phyloP scores from a whole-genome alignment of 2,797 vertebrate genomes.

The Parotocinclus haroldoi region DNA sequence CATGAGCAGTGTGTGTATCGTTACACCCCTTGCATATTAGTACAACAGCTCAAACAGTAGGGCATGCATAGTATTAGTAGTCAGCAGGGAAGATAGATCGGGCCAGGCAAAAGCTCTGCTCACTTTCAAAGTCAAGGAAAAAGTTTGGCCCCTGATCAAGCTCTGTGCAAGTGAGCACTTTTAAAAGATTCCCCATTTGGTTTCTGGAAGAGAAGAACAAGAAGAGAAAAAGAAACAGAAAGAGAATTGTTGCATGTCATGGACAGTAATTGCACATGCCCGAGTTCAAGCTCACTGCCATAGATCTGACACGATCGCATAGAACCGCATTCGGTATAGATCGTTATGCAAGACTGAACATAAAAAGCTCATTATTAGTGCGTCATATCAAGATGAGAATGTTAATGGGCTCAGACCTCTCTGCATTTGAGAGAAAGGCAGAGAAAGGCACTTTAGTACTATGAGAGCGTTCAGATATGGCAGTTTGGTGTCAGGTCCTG shows the following conservation, averaged over 20 bases:
- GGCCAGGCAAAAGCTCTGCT: slow-evolving; percentile 75
- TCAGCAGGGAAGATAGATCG: slow-evolving; percentile 50
- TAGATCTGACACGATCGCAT: slow-evolving; percentile 9
- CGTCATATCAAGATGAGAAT: not conserved
- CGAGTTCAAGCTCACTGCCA: slow-evolving; percentile 5
- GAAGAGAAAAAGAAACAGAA: slow-evolving; percentile 3
- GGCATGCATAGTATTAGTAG: slow-evolving; percentile 54
- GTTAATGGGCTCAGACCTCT: not conserved
- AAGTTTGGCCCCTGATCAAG: slow-evolving; percentile 91
- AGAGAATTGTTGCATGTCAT: slow-evolving; percentile 54
- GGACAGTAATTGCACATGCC: slow-evolving; percentile 45
- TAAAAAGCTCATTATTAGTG: too few species aligned
- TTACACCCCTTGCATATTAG: too few species aligned
- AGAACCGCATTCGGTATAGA: slow-evolving; percentile 1
- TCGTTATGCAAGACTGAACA: too few species aligned
- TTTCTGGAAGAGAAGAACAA: slow-evolving; percentile 77
- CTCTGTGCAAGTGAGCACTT: slow-evolving; percentile 92
- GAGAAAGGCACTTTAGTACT: not conserved
- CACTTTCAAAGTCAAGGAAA: slow-evolving; percentile 97
- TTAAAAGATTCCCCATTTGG: slow-evolving; percentile 91
- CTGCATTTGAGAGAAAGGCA: not conserved
- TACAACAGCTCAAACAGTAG: not conserved
- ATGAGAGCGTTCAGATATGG: slow-evolving; percentile 24
- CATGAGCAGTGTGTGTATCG: too few species aligned
- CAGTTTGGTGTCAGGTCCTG: slow-evolving; percentile 28